Conservation (phyloP, 2,113 vertebrate genomes). For the Gulo gulo region DNA sequence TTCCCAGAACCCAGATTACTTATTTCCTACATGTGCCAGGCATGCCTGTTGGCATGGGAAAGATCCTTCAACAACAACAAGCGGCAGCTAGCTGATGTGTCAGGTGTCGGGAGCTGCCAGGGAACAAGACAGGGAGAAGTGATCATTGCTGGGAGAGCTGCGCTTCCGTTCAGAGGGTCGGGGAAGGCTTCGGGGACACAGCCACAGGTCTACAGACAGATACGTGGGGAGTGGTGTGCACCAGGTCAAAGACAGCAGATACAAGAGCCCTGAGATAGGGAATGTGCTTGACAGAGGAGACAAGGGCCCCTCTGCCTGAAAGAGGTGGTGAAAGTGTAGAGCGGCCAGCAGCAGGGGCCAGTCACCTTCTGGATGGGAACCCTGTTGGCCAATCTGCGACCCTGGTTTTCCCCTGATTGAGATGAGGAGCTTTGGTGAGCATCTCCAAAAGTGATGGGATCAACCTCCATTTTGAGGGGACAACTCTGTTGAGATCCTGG, state of each 20-base stretch:
- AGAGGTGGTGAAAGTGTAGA: fast-evolving
- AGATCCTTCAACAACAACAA: fast-evolving
- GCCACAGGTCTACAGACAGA: fast-evolving
- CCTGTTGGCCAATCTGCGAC: fast-evolving
- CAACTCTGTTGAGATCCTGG: too few species aligned
- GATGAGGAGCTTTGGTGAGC: fast-evolving
- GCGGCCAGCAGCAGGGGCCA: background rate
- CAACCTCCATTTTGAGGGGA: background rate
- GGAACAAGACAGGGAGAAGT: background rate
- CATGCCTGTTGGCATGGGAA: background rate
- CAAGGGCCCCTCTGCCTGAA: background rate
- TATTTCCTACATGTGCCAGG: background rate
- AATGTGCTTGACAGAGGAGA: too few species aligned
- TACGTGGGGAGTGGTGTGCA: fast-evolving
- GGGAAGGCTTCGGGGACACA: background rate
- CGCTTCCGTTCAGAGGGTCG: fast-evolving
- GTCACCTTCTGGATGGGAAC: fast-evolving
- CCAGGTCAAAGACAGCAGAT: background rate
- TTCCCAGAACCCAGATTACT: background rate
- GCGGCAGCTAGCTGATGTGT: fast-evolving
- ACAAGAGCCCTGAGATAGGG: fast-evolving
- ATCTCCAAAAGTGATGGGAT: background rate
- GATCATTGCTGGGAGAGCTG: background rate
- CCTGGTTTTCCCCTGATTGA: background rate
- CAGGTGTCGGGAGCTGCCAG: too few species aligned